Evolutionary conservation across 1,140 invertebrate genomes (phyloP).

Genomic region (Mamestra configurata): DNA sequence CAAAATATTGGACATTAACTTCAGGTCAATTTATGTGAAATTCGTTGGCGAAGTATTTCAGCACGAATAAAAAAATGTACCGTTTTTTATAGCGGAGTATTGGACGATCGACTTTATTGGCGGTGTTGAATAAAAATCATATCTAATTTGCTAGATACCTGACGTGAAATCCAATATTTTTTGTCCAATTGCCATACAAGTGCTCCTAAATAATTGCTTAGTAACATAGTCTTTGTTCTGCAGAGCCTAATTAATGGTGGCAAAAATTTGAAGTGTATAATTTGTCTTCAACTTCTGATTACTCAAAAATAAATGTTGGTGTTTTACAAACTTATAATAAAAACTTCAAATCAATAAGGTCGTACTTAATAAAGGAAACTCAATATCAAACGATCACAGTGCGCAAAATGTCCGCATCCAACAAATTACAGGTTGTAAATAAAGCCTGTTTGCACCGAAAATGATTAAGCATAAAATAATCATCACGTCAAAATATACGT

Average conservation of each 20-base stretch:
- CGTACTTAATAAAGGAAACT: not conserved
- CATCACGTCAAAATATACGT: not conserved
- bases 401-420: not conserved
- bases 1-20: not conserved
- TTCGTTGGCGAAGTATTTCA: not conserved
- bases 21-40: not conserved
- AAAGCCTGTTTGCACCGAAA: not conserved
- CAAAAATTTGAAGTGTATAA: too few species aligned
- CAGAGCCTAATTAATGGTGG: not conserved
- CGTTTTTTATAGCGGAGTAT: not conserved
- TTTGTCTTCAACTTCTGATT: too few species aligned
- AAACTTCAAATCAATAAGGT: not conserved
- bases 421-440: not conserved
- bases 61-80: not conserved
- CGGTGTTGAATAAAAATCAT: not conserved
- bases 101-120: not conserved
- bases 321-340: not conserved
- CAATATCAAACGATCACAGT: not conserved
- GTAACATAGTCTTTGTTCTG: not conserved
- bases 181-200: too few species aligned
- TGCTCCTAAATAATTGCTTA: not conserved
- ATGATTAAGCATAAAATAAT: slow-evolving; percentile 1
- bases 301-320: too few species aligned
- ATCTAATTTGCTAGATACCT: not conserved
- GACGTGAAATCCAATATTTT: not conserved